Evolutionary conservation across 2,797 vertebrate genomes (phyloP).

Genomic region (Sitta carolinensis): DNA sequence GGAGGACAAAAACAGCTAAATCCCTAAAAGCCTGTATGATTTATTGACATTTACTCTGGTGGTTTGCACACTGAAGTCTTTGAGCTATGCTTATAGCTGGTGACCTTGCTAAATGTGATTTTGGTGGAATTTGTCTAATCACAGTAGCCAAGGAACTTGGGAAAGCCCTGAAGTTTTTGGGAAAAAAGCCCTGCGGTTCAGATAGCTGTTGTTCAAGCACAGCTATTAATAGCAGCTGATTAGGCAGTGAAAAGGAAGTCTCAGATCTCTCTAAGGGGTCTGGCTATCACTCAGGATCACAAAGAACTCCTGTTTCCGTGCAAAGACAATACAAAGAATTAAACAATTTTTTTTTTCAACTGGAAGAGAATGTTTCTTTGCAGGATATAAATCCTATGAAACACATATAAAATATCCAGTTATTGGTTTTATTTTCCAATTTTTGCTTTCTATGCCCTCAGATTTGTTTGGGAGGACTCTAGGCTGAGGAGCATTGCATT

Average conservation of each 20-base stretch:
- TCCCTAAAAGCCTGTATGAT: background rate
- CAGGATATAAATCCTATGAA: background rate
- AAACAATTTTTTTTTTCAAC: background rate
- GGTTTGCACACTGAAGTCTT: background rate
- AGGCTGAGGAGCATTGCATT: background rate
- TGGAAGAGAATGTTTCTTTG: background rate
- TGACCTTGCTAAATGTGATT: background rate
- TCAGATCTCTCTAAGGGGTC: constrained; percentile 23
- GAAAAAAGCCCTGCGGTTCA: background rate
- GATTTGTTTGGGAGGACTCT: background rate
- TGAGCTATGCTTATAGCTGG: background rate
- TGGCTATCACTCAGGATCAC: background rate
- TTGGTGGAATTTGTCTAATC: background rate
- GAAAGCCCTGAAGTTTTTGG: background rate
- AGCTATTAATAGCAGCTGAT: background rate
- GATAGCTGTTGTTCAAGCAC: background rate
- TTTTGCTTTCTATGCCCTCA: background rate
- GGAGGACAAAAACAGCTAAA: background rate
- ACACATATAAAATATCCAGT: background rate
- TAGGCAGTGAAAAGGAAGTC: background rate
- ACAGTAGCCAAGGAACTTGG: background rate
- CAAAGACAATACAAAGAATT: background rate
- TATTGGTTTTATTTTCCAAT: background rate
- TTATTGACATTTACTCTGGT: background rate
- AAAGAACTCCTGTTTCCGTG: background rate